Evolutionary conservation across 2,113 vertebrate genomes (phyloP).

Genomic region (Odobenus rosmarus): DNA sequence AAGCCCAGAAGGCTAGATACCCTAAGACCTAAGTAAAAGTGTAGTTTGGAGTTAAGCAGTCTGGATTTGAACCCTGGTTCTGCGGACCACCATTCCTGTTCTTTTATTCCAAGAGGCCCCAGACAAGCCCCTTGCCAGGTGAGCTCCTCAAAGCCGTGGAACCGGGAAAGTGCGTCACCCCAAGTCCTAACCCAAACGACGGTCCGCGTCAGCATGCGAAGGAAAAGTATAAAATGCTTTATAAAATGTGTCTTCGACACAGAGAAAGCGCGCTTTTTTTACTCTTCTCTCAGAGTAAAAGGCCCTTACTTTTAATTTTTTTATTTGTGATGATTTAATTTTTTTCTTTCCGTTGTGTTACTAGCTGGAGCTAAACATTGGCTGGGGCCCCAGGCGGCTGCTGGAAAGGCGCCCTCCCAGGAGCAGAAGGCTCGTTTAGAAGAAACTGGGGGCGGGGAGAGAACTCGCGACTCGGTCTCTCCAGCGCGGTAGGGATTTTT

Average conservation of each 20-base stretch:
- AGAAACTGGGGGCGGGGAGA: slow-evolving; percentile 13
- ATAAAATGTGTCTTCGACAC: not conserved
- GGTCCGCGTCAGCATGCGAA: not conserved
- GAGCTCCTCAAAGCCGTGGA: not conserved
- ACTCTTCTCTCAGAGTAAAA: slow-evolving; percentile 43
- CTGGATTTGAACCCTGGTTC: not conserved
- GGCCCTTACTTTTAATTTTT: slow-evolving; percentile 12
- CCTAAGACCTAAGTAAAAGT: not conserved
- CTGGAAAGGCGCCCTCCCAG: slow-evolving; percentile 59
- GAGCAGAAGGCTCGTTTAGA: slow-evolving; percentile 11
- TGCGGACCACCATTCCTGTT: not conserved
- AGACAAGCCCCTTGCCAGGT: not conserved
- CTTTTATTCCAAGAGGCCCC: not conserved
- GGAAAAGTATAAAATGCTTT: not conserved
- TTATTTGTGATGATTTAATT: slow-evolving; percentile 48
- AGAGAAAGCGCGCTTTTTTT: not conserved
- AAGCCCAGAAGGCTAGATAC: not conserved
- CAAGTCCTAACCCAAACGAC: not conserved
- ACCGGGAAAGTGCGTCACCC: not conserved
- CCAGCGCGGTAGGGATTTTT: not conserved
- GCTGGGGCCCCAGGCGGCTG: slow-evolving; percentile 48
- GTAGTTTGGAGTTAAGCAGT: not conserved
- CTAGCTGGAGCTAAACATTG: slow-evolving; percentile 60
- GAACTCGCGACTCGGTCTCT: not conserved
- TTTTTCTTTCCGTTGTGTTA: slow-evolving; percentile 67